Evolutionary conservation across 2,888 invertebrate species (phyloP).

Genomic region (Eupelmus urozonus): DNA sequence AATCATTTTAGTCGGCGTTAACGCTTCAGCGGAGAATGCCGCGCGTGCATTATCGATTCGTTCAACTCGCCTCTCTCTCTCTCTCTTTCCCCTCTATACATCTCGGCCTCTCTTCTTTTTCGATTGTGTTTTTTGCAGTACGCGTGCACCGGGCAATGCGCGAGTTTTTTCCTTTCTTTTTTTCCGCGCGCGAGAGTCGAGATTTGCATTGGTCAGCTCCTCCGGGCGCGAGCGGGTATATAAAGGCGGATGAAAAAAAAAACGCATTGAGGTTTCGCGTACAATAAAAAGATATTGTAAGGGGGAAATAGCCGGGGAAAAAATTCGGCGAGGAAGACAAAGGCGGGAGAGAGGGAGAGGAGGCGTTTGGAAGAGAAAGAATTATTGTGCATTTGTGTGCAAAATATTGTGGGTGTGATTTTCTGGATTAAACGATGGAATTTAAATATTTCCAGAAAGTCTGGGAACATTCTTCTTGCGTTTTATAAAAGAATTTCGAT

Average conservation of each 20-base stretch:
- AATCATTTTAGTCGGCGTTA: constrained; percentile 52
- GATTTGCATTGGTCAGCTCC: constrained; percentile 54
- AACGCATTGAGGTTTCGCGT: not conserved
- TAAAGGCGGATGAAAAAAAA: constrained; percentile 30
- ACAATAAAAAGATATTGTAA: constrained; percentile 3
- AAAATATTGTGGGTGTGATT: not conserved
- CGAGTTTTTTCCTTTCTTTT: constrained; percentile 49
- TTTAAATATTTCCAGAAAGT: too few species aligned
- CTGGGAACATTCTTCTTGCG: too few species aligned
- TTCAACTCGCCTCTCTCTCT: constrained; percentile 29
- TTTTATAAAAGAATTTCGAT: too few species aligned
- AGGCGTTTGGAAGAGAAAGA: not conserved
- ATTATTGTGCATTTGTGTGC: not conserved
- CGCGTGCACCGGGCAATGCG: too few species aligned
- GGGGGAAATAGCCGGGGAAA: not conserved
- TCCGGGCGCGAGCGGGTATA: constrained; percentile 41
- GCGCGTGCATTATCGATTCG: constrained; percentile 50
- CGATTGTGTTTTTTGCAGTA: too few species aligned
- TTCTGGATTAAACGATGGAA: too few species aligned
- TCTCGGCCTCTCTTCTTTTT: constrained; percentile 34
- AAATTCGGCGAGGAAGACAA: not conserved
- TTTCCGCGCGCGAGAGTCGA: constrained; percentile 5
- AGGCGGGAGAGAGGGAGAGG: not conserved
- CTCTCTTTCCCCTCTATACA: not conserved
- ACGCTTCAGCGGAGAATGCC: constrained; percentile 51